A percentile compares a stretch with the other conserved stretches of the same genome.
Conservation (phyloP, 2,888 invertebrate species). For the Tineola bisselliella region DNA sequence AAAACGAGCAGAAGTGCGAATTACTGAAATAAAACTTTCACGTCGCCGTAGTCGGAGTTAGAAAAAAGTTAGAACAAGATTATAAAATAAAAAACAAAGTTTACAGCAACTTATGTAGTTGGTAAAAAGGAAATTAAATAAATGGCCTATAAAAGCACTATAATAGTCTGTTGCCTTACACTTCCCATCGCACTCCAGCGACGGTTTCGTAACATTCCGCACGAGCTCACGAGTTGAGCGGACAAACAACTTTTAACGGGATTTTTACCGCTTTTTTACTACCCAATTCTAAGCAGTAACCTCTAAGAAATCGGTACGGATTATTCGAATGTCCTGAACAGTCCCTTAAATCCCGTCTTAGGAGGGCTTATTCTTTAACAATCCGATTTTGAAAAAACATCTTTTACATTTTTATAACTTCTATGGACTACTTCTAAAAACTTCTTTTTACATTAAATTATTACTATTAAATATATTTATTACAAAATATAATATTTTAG, state of each 20-base stretch:
- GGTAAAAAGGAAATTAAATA: not conserved
- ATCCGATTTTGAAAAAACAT: not conserved
- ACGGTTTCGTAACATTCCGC: not conserved
- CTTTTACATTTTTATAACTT: too few relatives aligned
- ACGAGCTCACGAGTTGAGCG: not conserved
- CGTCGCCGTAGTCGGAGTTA: not conserved
- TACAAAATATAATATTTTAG: too few relatives aligned
- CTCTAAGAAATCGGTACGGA: constrained; percentile 7
- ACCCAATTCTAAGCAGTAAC: constrained; percentile 8
- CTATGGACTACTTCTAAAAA: too few relatives aligned
- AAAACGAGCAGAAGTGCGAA: not conserved
- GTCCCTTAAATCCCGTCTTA: not conserved
- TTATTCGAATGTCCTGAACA: constrained; percentile 5
- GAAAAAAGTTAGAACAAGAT: not conserved
- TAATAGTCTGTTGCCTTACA: not conserved
- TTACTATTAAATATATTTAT: too few relatives aligned
- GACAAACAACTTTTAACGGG: constrained; percentile 8
- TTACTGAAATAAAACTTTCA: not conserved
- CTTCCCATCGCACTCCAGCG: not conserved
- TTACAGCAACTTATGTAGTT: constrained; percentile 1
- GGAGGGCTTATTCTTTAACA: not conserved
- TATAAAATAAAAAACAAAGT: not conserved
- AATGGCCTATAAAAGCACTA: constrained; percentile 1
- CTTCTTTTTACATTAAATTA: too few relatives aligned
- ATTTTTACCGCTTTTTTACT: constrained; percentile 9